These are phyloP conservation scores for Lynx canadensis DNA, from an alignment of 2,113 vertebrate species.

Conservation along the genomic window DNA sequence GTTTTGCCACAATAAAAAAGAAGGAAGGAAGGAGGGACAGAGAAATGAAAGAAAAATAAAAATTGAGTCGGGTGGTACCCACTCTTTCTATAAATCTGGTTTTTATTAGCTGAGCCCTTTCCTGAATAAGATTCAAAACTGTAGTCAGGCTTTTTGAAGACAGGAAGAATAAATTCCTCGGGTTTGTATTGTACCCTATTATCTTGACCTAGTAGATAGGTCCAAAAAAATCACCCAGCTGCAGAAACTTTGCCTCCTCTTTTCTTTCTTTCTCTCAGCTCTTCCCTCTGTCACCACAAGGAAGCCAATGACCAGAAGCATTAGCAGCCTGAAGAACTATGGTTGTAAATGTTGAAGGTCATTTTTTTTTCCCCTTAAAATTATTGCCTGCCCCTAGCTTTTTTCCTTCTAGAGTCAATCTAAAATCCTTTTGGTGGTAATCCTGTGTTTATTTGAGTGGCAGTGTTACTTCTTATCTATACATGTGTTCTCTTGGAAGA, in stretches of 20 bases:
- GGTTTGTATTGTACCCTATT: constrained; percentile 1
- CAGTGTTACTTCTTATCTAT: neutral
- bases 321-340: neutral
- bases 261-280: neutral
- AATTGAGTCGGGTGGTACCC: neutral
- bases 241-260: neutral
- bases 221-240: neutral
- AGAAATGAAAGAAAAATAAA: neutral
- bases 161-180: constrained; percentile 37
- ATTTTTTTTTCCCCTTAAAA: constrained; percentile 1
- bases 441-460: neutral
- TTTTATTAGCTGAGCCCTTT: constrained; percentile 26
- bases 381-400: neutral
- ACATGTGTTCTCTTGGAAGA: neutral
- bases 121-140: neutral
- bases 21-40: neutral
- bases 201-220: constrained; percentile 56
- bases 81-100: neutral
- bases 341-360: neutral
- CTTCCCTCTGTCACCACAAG: neutral
- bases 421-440: neutral
- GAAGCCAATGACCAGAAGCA: neutral
- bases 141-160: constrained; percentile 42
- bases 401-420: constrained; percentile 3
- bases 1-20: neutral